Percentiles rank a stretch among this genome's conserved stretches.
These are phyloP conservation scores for Octodon degus DNA, from an alignment of 2,113 vertebrate genomes.

Conservation along the genomic window DNA sequence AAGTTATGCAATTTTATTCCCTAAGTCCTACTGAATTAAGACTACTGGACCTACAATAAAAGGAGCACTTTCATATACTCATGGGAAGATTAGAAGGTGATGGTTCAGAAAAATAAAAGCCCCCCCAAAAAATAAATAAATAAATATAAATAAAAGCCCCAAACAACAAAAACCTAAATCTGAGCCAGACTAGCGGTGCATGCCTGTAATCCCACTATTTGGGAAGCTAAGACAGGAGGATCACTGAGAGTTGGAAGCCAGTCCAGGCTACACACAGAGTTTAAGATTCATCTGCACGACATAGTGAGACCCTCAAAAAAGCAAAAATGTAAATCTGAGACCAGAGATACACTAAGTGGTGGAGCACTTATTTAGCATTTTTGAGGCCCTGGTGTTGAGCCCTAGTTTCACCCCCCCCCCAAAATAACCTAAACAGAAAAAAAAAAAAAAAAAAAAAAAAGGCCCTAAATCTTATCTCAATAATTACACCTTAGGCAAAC, in stretches of 20 bases:
- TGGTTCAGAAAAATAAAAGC: conserved; percentile 57
- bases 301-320: not conserved
- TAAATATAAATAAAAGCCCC: not conserved
- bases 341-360: not conserved
- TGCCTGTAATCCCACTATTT: not conserved
- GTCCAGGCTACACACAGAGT: not conserved
- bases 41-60: not conserved
- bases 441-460: not conserved
- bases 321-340: not conserved
- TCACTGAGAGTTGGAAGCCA: not conserved
- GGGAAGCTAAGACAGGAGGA: not conserved
- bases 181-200: not conserved
- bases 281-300: not conserved
- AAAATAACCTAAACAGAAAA: not conserved
- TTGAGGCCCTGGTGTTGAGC: not conserved
- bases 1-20: not conserved
- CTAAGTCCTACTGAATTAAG: conserved; percentile 4
- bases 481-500: not conserved
- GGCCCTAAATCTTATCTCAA: not conserved
- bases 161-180: conserved; percentile 5
- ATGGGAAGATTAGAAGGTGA: not conserved
- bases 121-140: not conserved
- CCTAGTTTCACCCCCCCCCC: too few species aligned
- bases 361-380: not conserved
- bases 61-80: conserved; percentile 14